Evolutionary conservation across 2,113 vertebrate species (phyloP).

Genomic region (Oncorhynchus gorbuscha): DNA sequence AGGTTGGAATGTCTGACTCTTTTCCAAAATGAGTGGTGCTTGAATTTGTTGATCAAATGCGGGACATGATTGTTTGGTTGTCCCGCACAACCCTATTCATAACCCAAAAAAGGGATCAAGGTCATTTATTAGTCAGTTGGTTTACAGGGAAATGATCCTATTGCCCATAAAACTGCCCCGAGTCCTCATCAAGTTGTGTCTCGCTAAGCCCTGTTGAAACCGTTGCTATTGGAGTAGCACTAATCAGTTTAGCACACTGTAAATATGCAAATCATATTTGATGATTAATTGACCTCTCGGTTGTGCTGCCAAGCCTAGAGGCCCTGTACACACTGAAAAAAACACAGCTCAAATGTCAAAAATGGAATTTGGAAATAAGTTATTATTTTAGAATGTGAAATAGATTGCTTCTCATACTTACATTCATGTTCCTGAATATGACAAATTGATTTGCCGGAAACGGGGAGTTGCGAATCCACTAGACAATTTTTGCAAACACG

Average conservation of each 20-base stretch:
- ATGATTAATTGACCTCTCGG: slow-evolving; percentile 73
- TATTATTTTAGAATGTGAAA: slow-evolving; percentile 74
- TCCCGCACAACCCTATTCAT: too few relatives aligned
- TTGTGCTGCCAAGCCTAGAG: slow-evolving; percentile 42
- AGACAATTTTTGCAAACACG: slow-evolving; percentile 66
- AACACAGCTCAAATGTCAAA: slow-evolving; percentile 67
- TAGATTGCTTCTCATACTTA: slow-evolving; percentile 74
- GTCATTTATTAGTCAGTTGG: slow-evolving; percentile 39
- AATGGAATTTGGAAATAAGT: slow-evolving; percentile 70
- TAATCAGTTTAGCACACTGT: slow-evolving; percentile 69
- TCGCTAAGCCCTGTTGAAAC: slow-evolving; percentile 62
- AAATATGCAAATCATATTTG: slow-evolving; percentile 73
- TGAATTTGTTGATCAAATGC: too few relatives aligned
- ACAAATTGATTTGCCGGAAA: slow-evolving; percentile 73
- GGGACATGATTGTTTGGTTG: too few relatives aligned
- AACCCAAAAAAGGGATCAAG: neutral
- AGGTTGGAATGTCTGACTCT: too few relatives aligned
- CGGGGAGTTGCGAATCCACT: slow-evolving; percentile 52
- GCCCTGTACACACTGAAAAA: slow-evolving; percentile 15
- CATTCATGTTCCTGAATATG: slow-evolving; percentile 61
- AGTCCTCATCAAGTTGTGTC: slow-evolving; percentile 64
- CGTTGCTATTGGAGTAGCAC: slow-evolving; percentile 53
- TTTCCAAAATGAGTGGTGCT: too few relatives aligned
- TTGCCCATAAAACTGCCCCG: slow-evolving; percentile 21
- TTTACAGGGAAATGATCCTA: slow-evolving; percentile 56